Evolutionary conservation across 1,140 invertebrate genomes (phyloP), one percentile per base, ranked within the genome.

Genomic region (Phocides pigmalion): DNA sequence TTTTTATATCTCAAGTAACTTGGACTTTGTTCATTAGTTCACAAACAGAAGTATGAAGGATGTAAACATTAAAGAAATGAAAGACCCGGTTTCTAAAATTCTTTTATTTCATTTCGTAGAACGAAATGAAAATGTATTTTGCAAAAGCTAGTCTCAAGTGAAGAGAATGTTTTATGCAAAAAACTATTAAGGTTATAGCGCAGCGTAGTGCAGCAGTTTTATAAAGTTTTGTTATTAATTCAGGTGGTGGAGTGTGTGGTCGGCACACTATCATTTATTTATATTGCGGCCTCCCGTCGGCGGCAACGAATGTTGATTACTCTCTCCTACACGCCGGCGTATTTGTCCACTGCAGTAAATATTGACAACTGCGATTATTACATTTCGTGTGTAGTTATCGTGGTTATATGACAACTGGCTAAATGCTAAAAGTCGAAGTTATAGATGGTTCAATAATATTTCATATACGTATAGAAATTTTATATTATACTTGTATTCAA

Each of bases 161-260:
- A 54, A 12, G 19, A 17, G 16, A 53, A 54, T 54, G 37, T 41
- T 54, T 54, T 54, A 54, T 54, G 51, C 19, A 54, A 54, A 41
- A 42, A 42, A 42, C 20, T 56, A 42, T 56, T 42, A 56, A 39
- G 35, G 53, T 41, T 41, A 54, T 25, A 41, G 53, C 17, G 12
- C 14, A 42, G 53, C 20, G 14, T 25, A 9, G 37, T 56, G 53
- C 37, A 42, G 19, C n/a, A 20, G 53, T 25, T 56, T 56, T 42
- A 56, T 56, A 56, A 42, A 56, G 20, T 56, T 56, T 56, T 42
- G 20, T 56, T 56, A 56, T 42, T 42, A 41, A 56, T 56, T 56
- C 53, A 39, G 37, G 37, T 42, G 37, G 39, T 15, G 53, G 37
- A 54, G 17, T 42, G 17, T 44, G 16, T 56, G 19, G 35, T 17